Base-by-base conservation (phyloP, 2,888 invertebrate genomes). In the Drosophila dives region DNA sequence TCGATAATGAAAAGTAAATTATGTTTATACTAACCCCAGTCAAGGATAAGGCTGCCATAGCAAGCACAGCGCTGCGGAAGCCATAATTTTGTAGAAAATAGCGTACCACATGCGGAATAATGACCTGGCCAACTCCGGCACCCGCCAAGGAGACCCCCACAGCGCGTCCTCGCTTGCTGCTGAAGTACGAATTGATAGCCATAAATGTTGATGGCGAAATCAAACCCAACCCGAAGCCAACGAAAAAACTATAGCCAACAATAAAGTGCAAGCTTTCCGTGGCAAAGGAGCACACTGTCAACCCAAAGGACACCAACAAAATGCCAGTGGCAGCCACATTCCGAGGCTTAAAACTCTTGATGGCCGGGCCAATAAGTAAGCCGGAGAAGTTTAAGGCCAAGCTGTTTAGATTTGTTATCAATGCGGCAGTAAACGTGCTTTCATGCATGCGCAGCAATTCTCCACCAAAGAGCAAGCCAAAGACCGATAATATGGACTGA, bases 71-170 rank as follows among this genome's bases (percentile, higher is more conserved):
- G 40, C 94, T 94, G 78, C 93, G 94, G 90, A 95, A 96, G 55
- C 95, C 95, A 91, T 95, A 96, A 80, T 94, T 93, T 76, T 95
- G 94, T 74, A 96, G 91, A 55, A 96, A 94, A 85, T 94, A 94
- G 54, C 95, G 94, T 65, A 96, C 95, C 77, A 96, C 93, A 87
- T 95, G 96, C 4, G 96, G 96, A 94, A 96, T 95, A 71, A 96
- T 91, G 91, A 96, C 95, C 91, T 96, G 96, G 4, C 96, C 96
- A 33, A 96, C 92, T 70, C 96, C 96, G 75, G 96, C 96, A 64
- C 96, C 96, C 33, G 96, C 96, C 93, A 96, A 94, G 0, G 96
- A 95, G 36, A 96, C 93, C 2, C 96, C 96, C 63, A 96, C 96
- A n/a, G 96, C 96, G 48, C 95, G 94, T 71, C 95, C 95, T 81